Evolutionary conservation across 2,888 invertebrate genomes (phyloP), one percentile per base, ranked within the genome.

Genomic region (Microplitis deprimator): DNA sequence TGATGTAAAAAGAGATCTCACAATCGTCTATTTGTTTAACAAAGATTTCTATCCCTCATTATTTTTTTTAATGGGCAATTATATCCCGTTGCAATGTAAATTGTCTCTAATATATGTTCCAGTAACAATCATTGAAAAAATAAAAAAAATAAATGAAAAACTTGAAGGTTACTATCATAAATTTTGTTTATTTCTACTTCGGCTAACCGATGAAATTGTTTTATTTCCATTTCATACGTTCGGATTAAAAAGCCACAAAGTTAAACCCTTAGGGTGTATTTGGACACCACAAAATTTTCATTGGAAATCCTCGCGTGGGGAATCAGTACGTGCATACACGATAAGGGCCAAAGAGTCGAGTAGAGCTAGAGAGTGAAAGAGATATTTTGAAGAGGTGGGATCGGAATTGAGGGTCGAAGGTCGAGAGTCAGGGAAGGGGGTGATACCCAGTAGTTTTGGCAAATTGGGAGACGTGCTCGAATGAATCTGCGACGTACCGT

Each of bases 381-480:
- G 13, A 50, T 4, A 50, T 50, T 50, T 50, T 50, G 8, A 0
- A 13, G 13, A 5, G 13, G 13, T 13, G 5, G 50, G 13, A 50
- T 50, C 13, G 50, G 50, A 8, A 50, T 50, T 2, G 13, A 13
- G 50, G 50, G 8, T 50, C 13, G 13, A 13, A 50, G 50, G 50
- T 50, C 13, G 50, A 50, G 50, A 13, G 50, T 10, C 50, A 13
- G 50, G 50, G 50, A 13, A 13, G 50, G 50, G 13, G 50, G 8
- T 50, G 50, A 50, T 50, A 8, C 50, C 13, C 4, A 13, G 4
- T 8, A 67, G 38, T 67, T 50, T 39, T 7, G 67, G 65, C 76
- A 79, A 79, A 79, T 80, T 72, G 61, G 67, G 64, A 67, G 76
- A 69, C 74, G 70, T 73, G 76, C 78, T 60, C 65, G 73, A 73